Evolutionary conservation across 1,140 invertebrate species (phyloP).

Genomic region (Ceratosolen fusciceps): DNA sequence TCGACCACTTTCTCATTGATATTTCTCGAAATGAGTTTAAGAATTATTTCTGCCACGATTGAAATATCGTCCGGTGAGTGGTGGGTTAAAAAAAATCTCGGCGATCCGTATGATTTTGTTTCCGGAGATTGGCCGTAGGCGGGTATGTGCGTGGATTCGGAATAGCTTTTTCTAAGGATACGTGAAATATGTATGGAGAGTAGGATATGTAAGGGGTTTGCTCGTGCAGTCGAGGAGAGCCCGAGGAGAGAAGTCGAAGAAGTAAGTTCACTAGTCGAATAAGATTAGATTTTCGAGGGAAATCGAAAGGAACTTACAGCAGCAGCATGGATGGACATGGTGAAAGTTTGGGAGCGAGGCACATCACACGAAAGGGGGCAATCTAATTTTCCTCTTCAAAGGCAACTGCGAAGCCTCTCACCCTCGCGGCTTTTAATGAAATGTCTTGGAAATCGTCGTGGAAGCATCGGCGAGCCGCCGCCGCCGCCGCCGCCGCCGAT

Average conservation of each 20-base stretch:
- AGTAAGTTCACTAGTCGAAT: background rate
- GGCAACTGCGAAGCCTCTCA: background rate
- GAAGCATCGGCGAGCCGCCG: background rate
- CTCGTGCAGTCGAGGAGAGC: background rate
- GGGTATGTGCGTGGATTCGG: background rate
- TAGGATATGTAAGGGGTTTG: background rate
- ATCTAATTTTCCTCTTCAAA: conserved; percentile 15
- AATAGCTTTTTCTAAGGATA: background rate
- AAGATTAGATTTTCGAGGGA: conserved; percentile 29
- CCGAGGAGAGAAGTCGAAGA: background rate
- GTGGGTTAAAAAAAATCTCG: too few species aligned
- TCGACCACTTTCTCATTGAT: too few species aligned
- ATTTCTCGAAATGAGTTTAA: too few species aligned
- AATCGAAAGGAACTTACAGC: conserved; percentile 7
- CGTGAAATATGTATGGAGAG: background rate
- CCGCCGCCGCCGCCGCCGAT: background rate
- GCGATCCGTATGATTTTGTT: too few species aligned
- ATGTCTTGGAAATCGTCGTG: conserved; percentile 17
- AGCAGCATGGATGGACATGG: background rate
- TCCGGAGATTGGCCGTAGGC: too few species aligned
- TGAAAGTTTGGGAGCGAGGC: background rate
- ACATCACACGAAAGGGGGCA: conserved; percentile 13
- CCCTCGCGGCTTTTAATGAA: conserved; percentile 20
- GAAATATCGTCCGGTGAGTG: too few species aligned
- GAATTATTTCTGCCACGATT: too few species aligned